phyloP scores from a whole-genome alignment of 2,888 invertebrate genomes.

The Tuta absoluta region DNA sequence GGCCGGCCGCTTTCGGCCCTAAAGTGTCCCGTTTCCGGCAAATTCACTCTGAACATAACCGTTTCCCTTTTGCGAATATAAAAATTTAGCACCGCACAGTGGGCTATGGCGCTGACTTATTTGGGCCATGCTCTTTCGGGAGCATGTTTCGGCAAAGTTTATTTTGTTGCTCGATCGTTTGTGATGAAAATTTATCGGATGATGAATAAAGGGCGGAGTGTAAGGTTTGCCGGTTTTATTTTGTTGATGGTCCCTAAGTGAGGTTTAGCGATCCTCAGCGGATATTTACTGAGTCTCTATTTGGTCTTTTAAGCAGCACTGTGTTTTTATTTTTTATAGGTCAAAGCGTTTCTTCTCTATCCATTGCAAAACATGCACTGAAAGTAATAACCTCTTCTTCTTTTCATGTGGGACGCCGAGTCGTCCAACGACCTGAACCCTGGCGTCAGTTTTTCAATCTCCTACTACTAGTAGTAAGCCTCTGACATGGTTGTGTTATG shows the following conservation, averaged over 20 bases:
- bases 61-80: conserved; percentile 66
- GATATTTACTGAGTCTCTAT: conserved; percentile 8
- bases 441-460: too few species aligned
- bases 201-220: conserved; percentile 38
- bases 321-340: background rate
- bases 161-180: conserved; percentile 48
- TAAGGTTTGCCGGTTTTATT: conserved; percentile 22
- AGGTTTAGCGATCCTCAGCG: conserved; percentile 4
- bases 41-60: conserved; percentile 67
- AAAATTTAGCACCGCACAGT: conserved; percentile 68
- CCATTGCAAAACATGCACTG: too few species aligned
- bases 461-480: too few species aligned
- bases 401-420: too few species aligned
- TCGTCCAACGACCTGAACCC: too few species aligned
- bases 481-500: too few species aligned
- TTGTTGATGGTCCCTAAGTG: conserved; percentile 19
- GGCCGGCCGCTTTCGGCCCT: conserved; percentile 40
- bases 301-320: background rate
- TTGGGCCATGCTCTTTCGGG: conserved; percentile 43
- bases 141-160: conserved; percentile 45
- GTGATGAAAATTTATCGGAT: conserved; percentile 53
- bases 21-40: conserved; percentile 51
- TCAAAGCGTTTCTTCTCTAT: too few species aligned
- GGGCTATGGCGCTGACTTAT: conserved; percentile 60
- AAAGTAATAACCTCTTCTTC: too few species aligned